A percentile compares a stretch with the other conserved stretches of the same genome.
Conservation (phyloP, 2,888 invertebrate species). For the Acleris sparsana region DNA sequence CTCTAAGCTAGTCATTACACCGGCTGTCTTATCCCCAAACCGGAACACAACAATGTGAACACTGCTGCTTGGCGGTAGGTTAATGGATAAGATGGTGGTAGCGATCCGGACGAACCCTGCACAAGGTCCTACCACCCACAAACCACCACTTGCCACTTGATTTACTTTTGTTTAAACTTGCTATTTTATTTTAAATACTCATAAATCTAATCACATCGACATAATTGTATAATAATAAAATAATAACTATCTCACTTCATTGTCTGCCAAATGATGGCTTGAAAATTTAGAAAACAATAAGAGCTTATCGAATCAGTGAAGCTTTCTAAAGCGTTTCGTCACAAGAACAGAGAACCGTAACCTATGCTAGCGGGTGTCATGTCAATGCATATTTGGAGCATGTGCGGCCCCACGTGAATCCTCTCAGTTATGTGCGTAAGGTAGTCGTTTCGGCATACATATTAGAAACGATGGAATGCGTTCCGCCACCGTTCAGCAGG, state of each 20-base stretch:
- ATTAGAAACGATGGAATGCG: slow-evolving; percentile 64
- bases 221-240: neutral
- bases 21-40: no score
- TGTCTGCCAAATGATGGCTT: neutral
- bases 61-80: no score
- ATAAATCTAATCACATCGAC: no score
- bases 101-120: no score
- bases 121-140: no score
- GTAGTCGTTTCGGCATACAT: slow-evolving; percentile 41
- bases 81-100: no score
- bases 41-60: no score
- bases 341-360: slow-evolving; percentile 3
- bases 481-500: slow-evolving; percentile 56
- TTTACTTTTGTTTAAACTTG: no score
- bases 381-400: slow-evolving; percentile 8
- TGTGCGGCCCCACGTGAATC: slow-evolving; percentile 5
- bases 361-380: neutral
- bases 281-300: slow-evolving; percentile 5
- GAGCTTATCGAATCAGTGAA: neutral
- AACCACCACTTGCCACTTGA: no score
- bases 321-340: slow-evolving; percentile 17
- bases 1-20: no score
- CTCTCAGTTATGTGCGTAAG: slow-evolving; percentile 38
- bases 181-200: no score
- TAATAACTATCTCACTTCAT: neutral